These are phyloP conservation scores for Dermatemys mawii DNA, from an alignment of 2,113 vertebrate genomes.

Conservation along the genomic window DNA sequence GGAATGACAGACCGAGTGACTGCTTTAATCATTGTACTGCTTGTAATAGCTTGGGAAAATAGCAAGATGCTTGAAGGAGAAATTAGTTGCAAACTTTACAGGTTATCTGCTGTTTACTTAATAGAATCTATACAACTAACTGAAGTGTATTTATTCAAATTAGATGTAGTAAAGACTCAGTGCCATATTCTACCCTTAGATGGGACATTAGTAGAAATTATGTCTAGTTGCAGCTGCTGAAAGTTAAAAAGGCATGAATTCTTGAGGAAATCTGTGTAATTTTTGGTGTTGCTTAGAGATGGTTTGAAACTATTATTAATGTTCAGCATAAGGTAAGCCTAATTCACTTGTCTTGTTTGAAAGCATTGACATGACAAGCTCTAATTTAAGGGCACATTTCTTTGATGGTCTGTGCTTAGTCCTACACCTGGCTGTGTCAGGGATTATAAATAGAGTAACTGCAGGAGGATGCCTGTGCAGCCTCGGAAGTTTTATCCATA, in stretches of 20 bases:
- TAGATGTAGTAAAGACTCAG: neutral
- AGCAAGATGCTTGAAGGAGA: neutral
- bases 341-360: neutral
- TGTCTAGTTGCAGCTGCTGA: neutral
- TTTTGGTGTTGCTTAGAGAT: neutral
- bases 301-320: neutral
- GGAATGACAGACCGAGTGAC: neutral
- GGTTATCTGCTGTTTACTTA: too few relatives aligned
- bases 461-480: rapidly evolving
- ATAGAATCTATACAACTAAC: neutral
- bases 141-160: neutral
- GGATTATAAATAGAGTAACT: neutral
- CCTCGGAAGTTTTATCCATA: neutral
- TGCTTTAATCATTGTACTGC: neutral
- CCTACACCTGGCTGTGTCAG: rapidly evolving
- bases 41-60: neutral
- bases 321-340: neutral
- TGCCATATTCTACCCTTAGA: neutral
- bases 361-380: neutral
- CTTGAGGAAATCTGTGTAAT: neutral
- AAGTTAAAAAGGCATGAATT: neutral
- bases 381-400: rapidly evolving
- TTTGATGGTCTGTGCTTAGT: neutral
- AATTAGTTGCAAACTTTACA: neutral
- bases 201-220: neutral